Evolutionary conservation across 2,797 vertebrate species (phyloP), one percentile per base, ranked within the genome.

Genomic region (Neostethus bicornis): DNA sequence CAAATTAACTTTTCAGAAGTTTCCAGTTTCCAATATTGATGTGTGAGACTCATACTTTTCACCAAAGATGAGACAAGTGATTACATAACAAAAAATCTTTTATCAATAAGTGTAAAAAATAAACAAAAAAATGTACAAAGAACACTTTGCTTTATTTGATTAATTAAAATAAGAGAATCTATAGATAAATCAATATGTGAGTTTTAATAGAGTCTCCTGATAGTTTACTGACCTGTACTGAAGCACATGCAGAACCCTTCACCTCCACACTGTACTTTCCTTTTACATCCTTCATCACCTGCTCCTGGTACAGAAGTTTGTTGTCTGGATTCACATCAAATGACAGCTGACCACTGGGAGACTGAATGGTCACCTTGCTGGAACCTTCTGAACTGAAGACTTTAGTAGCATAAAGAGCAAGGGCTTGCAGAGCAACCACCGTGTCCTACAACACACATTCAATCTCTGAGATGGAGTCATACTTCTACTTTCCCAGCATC

Each of bases 401-500:
- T 55, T 82, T 79, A 14, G 88, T 75, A 45, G 92, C 89, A 49
- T 95, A 95, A 14, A 92, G 86, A 57, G 95, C 80, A 51, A 96
- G 86, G 59, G 93, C 95, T 82, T 96, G 94, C 43, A 96, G 92
- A 57, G 92, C 94, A 65, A 91, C 91, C 56, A 96, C 92, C 0
- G 91, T 91, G 80, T 91, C 90, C 89, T 91, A 37, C 13, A 61
- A 57, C 55, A 79, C 13, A 81, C 23, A 7, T n/a, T n/a, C 16
- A 16, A 7, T 9, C 8, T 9, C 14, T 37, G 26, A 5, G 11
- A 39, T 9, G 2, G 17, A 9, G 26, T 28, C 26, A 4, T 12
- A 29, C 28, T 29, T 28, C 8, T 25, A 3, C 7, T 24, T 25
- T 25, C 5, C 25, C 24, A 25, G 24, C 21, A 4, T 21, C n/a